Base-by-base conservation (phyloP, 92 coral and sea anemone genomes). In the Scolanthus callimorphus region DNA sequence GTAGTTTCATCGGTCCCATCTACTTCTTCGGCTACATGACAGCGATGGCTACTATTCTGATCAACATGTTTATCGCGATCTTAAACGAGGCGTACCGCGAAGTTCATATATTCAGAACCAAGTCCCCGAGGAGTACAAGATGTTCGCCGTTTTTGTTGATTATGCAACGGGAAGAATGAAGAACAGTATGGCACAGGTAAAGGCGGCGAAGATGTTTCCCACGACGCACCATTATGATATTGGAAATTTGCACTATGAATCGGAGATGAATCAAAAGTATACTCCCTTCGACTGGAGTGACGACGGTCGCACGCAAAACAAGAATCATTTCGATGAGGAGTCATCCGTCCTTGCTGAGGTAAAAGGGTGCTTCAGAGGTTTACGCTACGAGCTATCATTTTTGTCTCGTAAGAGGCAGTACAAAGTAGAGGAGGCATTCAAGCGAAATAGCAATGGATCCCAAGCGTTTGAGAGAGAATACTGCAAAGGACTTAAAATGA, bases 1-100 rank as follows among this genome's bases (percentile, higher is more conserved):
- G 65, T 53, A 71, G 77, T 15, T 19, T 84, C 28, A 51, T 91
- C 10, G 97, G 91, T 1, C 85, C 97, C 0, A 17, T 91, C 28
- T 91, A 88, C 60, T 88, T 88, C 86, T 89, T 91, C 45, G 31
- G 50, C n/a, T 91, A 78, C 66, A 83, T 91, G 85, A 78, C 89
- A 17, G 43, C 79, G 4, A 91, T 88, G 90, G 91, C 90, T 6
- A 74, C 74, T 49, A 78, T 91, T 3, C 61, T 91, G 10, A 80
- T 91, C 27, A 88, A 88, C 74, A 84, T 88, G 96, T 91, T 91
- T 65, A 52, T 91, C 39, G 97, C 97, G 27, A 91, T 91, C 51
- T 57, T 91, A 12, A 88, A 91, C 62, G 97, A 91, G 47, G 80
- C 90, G 4, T 84, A 88, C 74, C 74, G 82, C 37, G 84, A 88